phyloP scores from a whole-genome alignment of 2,113 vertebrate species.

The Arvicanthis niloticus region DNA sequence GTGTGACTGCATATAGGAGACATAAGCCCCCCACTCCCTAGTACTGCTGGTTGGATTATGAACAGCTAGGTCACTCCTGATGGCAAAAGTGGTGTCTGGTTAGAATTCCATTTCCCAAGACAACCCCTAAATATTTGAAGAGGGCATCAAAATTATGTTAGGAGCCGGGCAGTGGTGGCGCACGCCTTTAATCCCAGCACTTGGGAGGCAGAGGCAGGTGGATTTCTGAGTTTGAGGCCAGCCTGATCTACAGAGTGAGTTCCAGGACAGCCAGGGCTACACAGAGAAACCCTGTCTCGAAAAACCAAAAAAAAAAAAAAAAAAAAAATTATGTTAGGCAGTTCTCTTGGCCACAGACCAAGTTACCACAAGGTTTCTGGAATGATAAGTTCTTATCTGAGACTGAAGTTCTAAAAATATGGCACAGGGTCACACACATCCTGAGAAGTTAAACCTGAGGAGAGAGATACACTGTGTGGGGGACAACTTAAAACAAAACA shows the following conservation, averaged over 20 bases:
- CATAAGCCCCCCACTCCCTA: background rate
- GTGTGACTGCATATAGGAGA: background rate
- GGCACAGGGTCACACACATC: background rate
- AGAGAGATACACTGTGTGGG: background rate
- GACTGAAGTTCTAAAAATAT: slow-evolving; percentile 8
- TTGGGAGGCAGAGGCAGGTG: no score
- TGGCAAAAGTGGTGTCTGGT: background rate
- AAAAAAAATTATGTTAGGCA: background rate
- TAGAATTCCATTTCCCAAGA: background rate
- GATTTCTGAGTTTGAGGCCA: no score
- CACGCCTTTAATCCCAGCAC: no score
- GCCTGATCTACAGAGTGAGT: no score
- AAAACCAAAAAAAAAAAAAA: no score
- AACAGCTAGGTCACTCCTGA: background rate
- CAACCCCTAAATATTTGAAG: background rate
- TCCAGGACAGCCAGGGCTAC: no score
- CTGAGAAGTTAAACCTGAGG: background rate
- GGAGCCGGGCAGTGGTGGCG: background rate
- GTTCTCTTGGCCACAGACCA: background rate
- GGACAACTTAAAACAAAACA: slow-evolving; percentile 44
- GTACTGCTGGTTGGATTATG: background rate
- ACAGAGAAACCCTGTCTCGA: no score
- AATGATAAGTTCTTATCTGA: background rate
- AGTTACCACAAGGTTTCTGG: background rate
- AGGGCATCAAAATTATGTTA: background rate